Evolutionary conservation across 2,113 vertebrate species (phyloP).

Genomic region (Romanogobio albipinnatus): DNA sequence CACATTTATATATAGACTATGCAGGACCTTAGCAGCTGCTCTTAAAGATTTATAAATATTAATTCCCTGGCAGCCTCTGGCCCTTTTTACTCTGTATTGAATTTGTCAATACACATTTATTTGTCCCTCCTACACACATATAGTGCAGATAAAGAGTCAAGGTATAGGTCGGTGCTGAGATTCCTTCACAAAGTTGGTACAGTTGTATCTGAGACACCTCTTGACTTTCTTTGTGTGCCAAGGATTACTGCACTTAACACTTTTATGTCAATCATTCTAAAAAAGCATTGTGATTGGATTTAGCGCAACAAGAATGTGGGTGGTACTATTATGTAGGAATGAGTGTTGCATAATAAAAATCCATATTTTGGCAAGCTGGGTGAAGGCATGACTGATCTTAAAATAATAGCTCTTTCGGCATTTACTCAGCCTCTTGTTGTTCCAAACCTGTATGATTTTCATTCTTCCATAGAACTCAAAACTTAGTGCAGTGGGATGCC

Average conservation of each 20-base stretch:
- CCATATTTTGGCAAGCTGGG: background rate
- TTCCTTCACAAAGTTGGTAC: conserved; percentile 63
- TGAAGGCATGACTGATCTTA: conserved; percentile 2
- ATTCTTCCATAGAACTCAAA: background rate
- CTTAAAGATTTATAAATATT: conserved; percentile 66
- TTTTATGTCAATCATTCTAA: conserved; percentile 63
- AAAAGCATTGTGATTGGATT: conserved; percentile 39
- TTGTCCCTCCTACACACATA: conserved; percentile 60
- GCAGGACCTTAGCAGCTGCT: conserved; percentile 53
- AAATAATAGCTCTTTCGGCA: background rate
- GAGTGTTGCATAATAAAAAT: conserved; percentile 26
- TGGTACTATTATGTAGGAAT: background rate
- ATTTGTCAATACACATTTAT: conserved; percentile 68
- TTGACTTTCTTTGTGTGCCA: conserved; percentile 52
- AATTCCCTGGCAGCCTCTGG: conserved; percentile 56
- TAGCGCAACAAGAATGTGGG: conserved; percentile 30
- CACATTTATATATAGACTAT: conserved; percentile 54
- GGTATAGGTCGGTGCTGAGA: conserved; percentile 67
- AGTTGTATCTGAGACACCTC: conserved; percentile 58
- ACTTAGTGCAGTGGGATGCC: background rate
- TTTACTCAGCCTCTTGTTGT: background rate
- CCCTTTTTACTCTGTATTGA: conserved; percentile 59
- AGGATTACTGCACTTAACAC: conserved; percentile 63
- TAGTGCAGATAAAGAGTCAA: conserved; percentile 53
- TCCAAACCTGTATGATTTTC: background rate